Percentiles rank a stretch among this genome's conserved stretches.
phyloP scores from a whole-genome alignment of 2,113 vertebrate species.

The Xenus cinereus region DNA sequence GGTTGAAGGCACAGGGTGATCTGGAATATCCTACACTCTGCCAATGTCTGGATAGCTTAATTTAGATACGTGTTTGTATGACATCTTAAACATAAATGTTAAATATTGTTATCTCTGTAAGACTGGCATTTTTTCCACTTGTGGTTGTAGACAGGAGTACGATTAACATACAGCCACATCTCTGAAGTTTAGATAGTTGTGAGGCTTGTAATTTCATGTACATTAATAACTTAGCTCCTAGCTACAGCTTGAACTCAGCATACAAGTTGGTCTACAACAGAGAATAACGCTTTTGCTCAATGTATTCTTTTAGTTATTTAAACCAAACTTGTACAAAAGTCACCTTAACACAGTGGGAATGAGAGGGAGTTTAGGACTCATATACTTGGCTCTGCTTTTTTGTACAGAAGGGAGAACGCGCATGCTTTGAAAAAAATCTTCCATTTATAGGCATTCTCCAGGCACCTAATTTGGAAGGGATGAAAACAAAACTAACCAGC shows the following conservation, averaged over 20 bases:
- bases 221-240: not conserved
- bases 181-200: not conserved
- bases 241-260: not conserved
- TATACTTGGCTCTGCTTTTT: not conserved
- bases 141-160: not conserved
- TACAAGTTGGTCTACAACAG: not conserved
- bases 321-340: not conserved
- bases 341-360: not conserved
- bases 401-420: not conserved
- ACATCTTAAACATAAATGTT: not conserved
- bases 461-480: conserved; percentile 22
- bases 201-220: not conserved
- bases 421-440: not conserved
- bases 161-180: not conserved
- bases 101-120: not conserved
- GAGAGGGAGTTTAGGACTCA: not conserved
- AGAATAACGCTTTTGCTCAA: not conserved
- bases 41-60: not conserved
- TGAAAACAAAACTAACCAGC: conserved; percentile 24
- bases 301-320: not conserved
- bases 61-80: not conserved
- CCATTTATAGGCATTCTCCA: conserved; percentile 40
- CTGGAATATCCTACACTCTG: not conserved
- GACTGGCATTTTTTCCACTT: not conserved
- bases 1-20: not conserved